Base-by-base conservation (phyloP, 2,797 vertebrate genomes). In the Crocidura indochinensis region DNA sequence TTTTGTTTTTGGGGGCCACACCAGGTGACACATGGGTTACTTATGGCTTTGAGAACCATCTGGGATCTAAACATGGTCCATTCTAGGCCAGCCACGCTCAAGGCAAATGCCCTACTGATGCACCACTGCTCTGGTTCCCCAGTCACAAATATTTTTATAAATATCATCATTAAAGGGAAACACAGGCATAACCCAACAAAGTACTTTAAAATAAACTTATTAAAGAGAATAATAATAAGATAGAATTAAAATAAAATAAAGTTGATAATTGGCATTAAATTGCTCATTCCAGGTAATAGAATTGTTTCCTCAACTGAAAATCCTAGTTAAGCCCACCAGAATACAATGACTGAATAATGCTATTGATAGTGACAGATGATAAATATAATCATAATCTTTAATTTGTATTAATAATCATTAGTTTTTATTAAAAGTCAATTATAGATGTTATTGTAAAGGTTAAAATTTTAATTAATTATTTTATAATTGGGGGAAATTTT, bases 231-330 rank as follows among this genome's bases (percentile, higher is more conserved):
- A 80, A 85, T 51, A 83, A 74, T 51, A 80, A 92, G 29, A 20
- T 77, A 46, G 5, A 38, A 38, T 38, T 2, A 38, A 38, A 38
- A 38, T 38, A 38, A 38, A 74, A 68, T 79, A 60, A 87, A 88
- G 90, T 62, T 65, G 83, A 53, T 86, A 69, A 83, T 91, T 93
- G 83, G 51, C 26, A 62, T 53, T 74, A 67, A 77, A 91, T 6
- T 49, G 10, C 11, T 89, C 65, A 69, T 10, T 49, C 12, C 26
- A 65, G 75, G 64, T 64, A 79, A 88, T 11, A 2, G 15, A 88
- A 72, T 31, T 84, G 68, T 82, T 92, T 91, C 60, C 71, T 80
- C 27, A 14, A 92, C 68, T 84, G 73, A 92, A 92, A 94, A 89
- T 68, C 62, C 79, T 72, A 19, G 8, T 26, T 67, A 56, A 80